Percentiles rank a stretch among this genome's conserved stretches.
Conservation (phyloP, 2,888 invertebrate genomes). For the Xestobium rufovillosum region DNA sequence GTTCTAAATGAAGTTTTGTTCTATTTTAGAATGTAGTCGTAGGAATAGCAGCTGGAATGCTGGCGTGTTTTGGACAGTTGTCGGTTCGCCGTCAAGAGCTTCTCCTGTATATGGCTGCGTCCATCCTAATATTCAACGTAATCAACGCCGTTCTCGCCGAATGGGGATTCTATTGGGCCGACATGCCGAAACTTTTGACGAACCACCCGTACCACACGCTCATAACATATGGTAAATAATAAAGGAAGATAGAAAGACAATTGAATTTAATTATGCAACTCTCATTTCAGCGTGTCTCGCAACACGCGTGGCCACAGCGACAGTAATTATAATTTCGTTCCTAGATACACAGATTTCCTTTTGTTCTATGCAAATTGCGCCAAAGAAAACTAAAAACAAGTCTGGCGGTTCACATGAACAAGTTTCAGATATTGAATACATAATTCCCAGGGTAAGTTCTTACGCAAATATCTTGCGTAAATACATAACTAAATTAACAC, state of each 20-base stretch:
- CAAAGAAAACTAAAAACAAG: constrained; percentile 26
- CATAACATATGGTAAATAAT: constrained; percentile 39
- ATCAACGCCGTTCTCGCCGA: constrained; percentile 49
- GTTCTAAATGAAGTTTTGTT: constrained; percentile 14
- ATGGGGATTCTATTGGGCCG: constrained; percentile 42
- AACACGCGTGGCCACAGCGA: constrained; percentile 43
- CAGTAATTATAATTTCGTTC: constrained; percentile 43
- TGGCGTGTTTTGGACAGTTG: constrained; percentile 43
- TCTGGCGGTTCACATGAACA: constrained; percentile 40
- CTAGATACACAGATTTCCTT: constrained; percentile 46
- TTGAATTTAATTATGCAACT: constrained; percentile 15
- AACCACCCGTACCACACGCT: constrained; percentile 38
- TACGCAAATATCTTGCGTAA: neutral
- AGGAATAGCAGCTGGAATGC: constrained; percentile 44
- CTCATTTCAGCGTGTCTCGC: constrained; percentile 43
- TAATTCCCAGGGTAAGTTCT: constrained; percentile 46
- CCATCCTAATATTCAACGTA: constrained; percentile 47
- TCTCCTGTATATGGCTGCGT: constrained; percentile 46
- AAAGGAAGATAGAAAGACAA: too few relatives aligned
- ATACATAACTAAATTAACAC: neutral
- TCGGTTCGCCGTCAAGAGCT: constrained; percentile 43
- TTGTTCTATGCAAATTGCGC: constrained; percentile 43
- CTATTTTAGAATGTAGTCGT: constrained; percentile 45
- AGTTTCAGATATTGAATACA: constrained; percentile 48
- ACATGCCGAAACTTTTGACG: constrained; percentile 33